Percentiles rank a stretch among this genome's conserved stretches.
Evolutionary conservation across 2,888 invertebrate species (phyloP).

Genomic region (Brachypterus glaber): DNA sequence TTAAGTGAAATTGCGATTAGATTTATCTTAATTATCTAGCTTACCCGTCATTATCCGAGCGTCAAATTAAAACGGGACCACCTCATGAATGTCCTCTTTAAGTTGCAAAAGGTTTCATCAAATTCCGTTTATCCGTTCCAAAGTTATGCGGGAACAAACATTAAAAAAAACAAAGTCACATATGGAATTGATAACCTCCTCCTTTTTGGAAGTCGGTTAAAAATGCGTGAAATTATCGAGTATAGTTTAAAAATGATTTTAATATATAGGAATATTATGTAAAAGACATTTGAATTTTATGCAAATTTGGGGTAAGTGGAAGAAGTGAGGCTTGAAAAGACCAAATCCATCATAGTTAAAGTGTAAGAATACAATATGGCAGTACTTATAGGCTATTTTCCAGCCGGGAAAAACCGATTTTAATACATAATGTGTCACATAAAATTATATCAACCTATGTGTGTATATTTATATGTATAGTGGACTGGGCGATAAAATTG

Average conservation of each 20-base stretch:
- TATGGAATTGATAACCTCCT: no score
- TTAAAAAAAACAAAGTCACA: no score
- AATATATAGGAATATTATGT: slow-evolving; percentile 13
- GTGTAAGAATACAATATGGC: slow-evolving; percentile 36
- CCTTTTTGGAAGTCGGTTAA: no score
- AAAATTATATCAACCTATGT: slow-evolving; percentile 38
- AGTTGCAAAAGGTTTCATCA: no score
- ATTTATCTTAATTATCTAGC: no score
- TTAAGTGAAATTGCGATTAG: no score
- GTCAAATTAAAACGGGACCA: no score
- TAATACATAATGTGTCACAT: slow-evolving; percentile 43
- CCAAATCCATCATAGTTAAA: slow-evolving; percentile 34
- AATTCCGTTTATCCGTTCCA: no score
- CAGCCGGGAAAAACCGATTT: slow-evolving; percentile 42
- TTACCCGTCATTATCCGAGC: no score
- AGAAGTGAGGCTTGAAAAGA: slow-evolving; percentile 23
- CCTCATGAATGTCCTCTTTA: no score
- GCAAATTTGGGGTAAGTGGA: slow-evolving; percentile 26
- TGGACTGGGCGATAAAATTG: slow-evolving; percentile 35
- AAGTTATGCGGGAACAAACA: no score
- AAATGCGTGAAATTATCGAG: no score
- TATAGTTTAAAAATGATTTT: slow-evolving; percentile 1
- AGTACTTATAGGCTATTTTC: slow-evolving; percentile 42
- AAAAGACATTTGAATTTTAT: slow-evolving; percentile 26
- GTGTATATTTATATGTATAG: slow-evolving; percentile 28